Conservation (phyloP, 1,140 invertebrate species). For the Plodia interpunctella region DNA sequence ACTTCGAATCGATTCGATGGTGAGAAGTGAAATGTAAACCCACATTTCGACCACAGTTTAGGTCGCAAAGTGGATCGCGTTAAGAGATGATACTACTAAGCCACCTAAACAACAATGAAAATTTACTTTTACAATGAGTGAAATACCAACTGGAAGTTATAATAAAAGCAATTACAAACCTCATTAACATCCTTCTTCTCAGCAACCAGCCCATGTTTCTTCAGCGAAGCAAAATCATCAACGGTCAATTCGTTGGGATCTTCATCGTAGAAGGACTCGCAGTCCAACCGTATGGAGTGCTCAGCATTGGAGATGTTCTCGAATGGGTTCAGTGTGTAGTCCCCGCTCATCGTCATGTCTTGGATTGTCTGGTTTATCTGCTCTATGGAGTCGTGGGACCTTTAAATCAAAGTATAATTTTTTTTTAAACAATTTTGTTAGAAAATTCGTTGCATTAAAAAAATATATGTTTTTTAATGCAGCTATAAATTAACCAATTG, state of each 20-base stretch:
- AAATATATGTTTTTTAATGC: too few species aligned
- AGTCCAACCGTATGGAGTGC: conserved; percentile 57
- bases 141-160: too few species aligned
- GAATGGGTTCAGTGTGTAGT: conserved; percentile 69
- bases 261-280: conserved; percentile 59
- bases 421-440: too few species aligned
- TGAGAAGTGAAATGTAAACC: too few species aligned
- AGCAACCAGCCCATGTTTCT: conserved; percentile 62
- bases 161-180: conserved; percentile 28
- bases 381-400: conserved; percentile 61
- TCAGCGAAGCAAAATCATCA: conserved; percentile 67
- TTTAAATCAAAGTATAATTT: conserved; percentile 19
- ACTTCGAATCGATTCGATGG: too few species aligned
- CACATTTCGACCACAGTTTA: too few species aligned
- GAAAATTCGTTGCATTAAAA: too few species aligned
- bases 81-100: too few species aligned
- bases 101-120: too few species aligned
- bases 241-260: conserved; percentile 59
- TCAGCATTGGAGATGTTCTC: conserved; percentile 53
- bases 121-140: too few species aligned
- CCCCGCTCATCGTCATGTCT: conserved; percentile 73
- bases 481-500: too few species aligned
- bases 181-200: conserved; percentile 66
- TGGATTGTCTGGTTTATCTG: conserved; percentile 73
- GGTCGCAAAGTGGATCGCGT: too few species aligned